These are phyloP conservation scores for Hylia prasina DNA, from an alignment of 2,113 vertebrate species.

Conservation along the genomic window DNA sequence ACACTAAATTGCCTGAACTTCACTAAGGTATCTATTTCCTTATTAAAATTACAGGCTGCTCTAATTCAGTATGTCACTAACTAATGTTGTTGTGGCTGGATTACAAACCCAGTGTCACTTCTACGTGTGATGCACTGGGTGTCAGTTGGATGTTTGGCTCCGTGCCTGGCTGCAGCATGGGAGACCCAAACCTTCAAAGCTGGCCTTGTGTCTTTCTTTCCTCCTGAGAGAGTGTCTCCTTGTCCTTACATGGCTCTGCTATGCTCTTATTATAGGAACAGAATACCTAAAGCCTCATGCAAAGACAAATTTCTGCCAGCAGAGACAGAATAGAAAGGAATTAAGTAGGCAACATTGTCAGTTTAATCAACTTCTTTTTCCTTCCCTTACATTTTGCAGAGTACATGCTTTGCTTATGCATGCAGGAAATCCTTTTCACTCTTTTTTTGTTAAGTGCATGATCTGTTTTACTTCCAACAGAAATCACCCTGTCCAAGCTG, in stretches of 20 bases:
- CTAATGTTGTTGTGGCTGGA: constrained; percentile 49
- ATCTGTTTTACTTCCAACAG: neutral
- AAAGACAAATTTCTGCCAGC: constrained; percentile 55
- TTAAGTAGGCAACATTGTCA: neutral
- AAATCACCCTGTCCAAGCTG: neutral
- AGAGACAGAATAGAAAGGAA: constrained; percentile 28
- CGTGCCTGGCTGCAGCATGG: constrained; percentile 51
- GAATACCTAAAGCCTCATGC: constrained; percentile 55
- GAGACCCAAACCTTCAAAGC: constrained; percentile 51
- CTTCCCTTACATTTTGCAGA: neutral
- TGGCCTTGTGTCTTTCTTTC: constrained; percentile 21
- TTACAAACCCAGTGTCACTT: constrained; percentile 55
- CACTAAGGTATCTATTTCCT: constrained; percentile 55
- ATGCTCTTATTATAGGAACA: constrained; percentile 39
- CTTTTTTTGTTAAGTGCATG: neutral
- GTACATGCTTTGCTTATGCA: neutral
- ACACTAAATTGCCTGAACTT: neutral
- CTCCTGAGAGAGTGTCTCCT: constrained; percentile 45
- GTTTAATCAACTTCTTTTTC: too few relatives aligned
- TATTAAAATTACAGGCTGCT: constrained; percentile 63
- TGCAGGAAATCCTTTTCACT: neutral
- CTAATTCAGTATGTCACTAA: constrained; percentile 27
- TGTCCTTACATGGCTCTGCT: constrained; percentile 58
- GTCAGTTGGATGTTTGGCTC: constrained; percentile 58
- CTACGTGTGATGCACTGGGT: neutral